phyloP scores from a whole-genome alignment of 2,113 vertebrate species.

The Nyctibius bracteatus region DNA sequence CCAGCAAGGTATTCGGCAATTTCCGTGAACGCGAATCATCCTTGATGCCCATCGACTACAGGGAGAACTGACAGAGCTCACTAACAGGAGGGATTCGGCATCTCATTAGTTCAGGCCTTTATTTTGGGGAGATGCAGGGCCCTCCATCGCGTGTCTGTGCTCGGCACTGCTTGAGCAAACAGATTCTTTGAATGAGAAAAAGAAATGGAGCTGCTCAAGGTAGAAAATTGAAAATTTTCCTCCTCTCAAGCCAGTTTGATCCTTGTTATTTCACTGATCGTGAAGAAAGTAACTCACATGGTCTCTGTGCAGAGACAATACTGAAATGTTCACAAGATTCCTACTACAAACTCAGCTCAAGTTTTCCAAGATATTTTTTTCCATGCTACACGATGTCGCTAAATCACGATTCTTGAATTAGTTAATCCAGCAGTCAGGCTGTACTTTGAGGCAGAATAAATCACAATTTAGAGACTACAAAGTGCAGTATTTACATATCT shows the following conservation, averaged over 20 bases:
- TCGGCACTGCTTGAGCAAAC: neutral
- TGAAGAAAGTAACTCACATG: neutral
- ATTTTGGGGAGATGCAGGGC: neutral
- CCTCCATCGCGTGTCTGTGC: neutral
- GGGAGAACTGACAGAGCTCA: neutral
- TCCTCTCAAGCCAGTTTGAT: neutral
- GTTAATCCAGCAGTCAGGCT: neutral
- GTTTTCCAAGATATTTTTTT: neutral
- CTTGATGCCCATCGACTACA: neutral
- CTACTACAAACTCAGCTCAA: neutral
- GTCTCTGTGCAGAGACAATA: neutral
- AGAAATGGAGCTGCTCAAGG: neutral
- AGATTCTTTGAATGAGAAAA: neutral
- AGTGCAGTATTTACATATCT: neutral
- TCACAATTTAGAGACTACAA: neutral
- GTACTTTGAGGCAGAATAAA: neutral
- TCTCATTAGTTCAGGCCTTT: constrained; percentile 41
- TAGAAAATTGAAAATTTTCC: neutral
- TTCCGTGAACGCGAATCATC: neutral
- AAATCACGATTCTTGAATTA: constrained; percentile 13
- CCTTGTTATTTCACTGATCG: neutral
- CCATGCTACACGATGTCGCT: neutral
- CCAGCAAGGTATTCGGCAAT: neutral
- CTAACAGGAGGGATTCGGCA: neutral
- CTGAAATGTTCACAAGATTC: neutral